A percentile compares a stretch with the other conserved stretches of the same genome.
These are phyloP conservation scores for Scolanthus callimorphus DNA, from an alignment of 92 coral and sea anemone species.

Conservation along the genomic window DNA sequence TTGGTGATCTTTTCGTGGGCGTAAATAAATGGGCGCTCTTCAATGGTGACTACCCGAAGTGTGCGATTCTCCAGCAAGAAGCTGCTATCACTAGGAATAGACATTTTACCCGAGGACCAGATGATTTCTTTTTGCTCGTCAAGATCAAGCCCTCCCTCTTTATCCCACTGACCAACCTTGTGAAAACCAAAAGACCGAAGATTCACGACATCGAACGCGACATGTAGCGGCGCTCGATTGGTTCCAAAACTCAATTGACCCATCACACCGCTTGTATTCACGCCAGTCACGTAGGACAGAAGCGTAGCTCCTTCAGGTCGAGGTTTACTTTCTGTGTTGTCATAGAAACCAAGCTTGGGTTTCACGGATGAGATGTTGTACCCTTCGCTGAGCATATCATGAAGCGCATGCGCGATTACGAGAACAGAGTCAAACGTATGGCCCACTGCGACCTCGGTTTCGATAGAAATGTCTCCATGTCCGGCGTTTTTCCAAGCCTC, in stretches of 20 bases:
- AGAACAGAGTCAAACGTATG: slow-evolving; percentile 81
- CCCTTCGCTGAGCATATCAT: slow-evolving; percentile 56
- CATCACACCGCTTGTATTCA: slow-evolving; percentile 66
- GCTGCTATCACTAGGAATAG: slow-evolving; percentile 49
- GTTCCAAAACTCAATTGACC: slow-evolving; percentile 36
- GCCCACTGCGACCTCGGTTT: slow-evolving; percentile 60
- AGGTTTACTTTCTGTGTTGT: slow-evolving; percentile 6
- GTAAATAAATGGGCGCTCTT: slow-evolving; percentile 66
- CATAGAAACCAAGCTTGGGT: slow-evolving; percentile 40
- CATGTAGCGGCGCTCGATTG: slow-evolving; percentile 44
- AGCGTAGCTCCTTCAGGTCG: slow-evolving; percentile 51
- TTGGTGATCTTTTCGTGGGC: slow-evolving; percentile 9
- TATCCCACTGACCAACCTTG: slow-evolving; percentile 73
- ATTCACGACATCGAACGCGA: slow-evolving; percentile 73
- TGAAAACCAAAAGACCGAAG: slow-evolving; percentile 74
- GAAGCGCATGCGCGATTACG: slow-evolving; percentile 63
- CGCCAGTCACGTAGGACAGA: slow-evolving; percentile 44
- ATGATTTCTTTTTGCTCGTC: slow-evolving; percentile 66
- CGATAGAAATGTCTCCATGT: slow-evolving; percentile 23
- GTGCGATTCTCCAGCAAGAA: slow-evolving; percentile 63
- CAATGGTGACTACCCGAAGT: slow-evolving; percentile 63
- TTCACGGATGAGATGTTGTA: slow-evolving; percentile 19
- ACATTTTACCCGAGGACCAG: slow-evolving; percentile 69
- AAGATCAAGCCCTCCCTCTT: slow-evolving; percentile 46
- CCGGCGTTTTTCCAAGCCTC: slow-evolving; percentile 52